Evolutionary conservation across 1,140 invertebrate species (phyloP).

Genomic region (Danaus plexippus): DNA sequence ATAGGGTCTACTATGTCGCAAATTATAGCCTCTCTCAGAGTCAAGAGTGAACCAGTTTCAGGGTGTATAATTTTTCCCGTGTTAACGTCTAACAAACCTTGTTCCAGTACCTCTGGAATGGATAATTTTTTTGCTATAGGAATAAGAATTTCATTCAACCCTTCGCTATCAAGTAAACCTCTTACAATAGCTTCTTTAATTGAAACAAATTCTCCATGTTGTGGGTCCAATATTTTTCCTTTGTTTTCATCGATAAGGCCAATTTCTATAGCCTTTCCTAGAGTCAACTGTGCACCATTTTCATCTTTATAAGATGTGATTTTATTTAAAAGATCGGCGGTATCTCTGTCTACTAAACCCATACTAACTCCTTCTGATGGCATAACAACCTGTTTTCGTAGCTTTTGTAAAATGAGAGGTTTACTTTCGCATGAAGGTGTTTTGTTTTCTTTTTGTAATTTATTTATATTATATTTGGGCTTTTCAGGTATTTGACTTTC

Average conservation of each 20-base stretch:
- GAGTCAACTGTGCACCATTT: constrained; percentile 75
- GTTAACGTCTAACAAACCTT: constrained; percentile 85
- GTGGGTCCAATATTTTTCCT: constrained; percentile 87
- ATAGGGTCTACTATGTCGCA: constrained; percentile 89
- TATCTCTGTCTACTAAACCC: constrained; percentile 82
- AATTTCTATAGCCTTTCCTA: constrained; percentile 83
- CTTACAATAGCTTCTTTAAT: constrained; percentile 88
- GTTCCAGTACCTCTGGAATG: constrained; percentile 84
- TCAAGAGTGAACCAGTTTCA: constrained; percentile 84
- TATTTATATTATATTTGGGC: constrained; percentile 78
- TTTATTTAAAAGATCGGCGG: constrained; percentile 78
- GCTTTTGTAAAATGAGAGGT: constrained; percentile 82
- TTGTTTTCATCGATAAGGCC: constrained; percentile 82
- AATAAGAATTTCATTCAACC: constrained; percentile 83
- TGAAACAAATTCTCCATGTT: constrained; percentile 82
- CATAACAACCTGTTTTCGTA: constrained; percentile 81
- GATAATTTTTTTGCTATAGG: constrained; percentile 86
- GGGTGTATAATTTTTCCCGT: constrained; percentile 91
- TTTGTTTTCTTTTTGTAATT: constrained; percentile 69
- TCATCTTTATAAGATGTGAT: constrained; percentile 70
- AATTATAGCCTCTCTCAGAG: constrained; percentile 85
- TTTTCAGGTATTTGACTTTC: constrained; percentile 75
- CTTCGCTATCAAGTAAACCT: constrained; percentile 86
- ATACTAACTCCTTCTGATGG: constrained; percentile 80
- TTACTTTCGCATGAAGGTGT: constrained; percentile 76